Base-by-base conservation (phyloP, 2,797 vertebrate species). In the Macropodus opercularis region DNA sequence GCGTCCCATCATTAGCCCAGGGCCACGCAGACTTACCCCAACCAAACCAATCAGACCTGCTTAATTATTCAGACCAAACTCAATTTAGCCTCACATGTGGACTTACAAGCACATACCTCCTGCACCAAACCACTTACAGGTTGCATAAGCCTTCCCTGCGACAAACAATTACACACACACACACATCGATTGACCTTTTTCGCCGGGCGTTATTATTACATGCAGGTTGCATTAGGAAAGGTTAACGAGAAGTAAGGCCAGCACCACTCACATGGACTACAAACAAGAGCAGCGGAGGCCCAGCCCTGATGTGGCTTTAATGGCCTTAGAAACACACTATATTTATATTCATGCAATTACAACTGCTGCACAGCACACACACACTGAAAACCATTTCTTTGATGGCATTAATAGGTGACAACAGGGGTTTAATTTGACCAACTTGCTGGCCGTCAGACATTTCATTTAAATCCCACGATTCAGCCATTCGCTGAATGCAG, bases 161-260 rank as follows among this genome's bases (percentile, higher is more conserved):
- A 80, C 77, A 87, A 87, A 87, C 79, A 87, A 72, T 81, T 75
- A 79, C 64, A 81, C 77, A 74, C 80, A 63, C 68, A 69, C 70
- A 69, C 36, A 69, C 81, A 89, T 84, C 50, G 80, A 85, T 77
- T 92, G 91, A 92, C 92, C 91, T 92, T 93, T 92, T 72, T 81
- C 10, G 50, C 75, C 54, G 81, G 87, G 79, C 81, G 80, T 90
- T 90, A 92, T 90, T 93, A 92, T 92, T 92, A 90, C 87, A 86
- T 86, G 85, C 84, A 80, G 85, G 70, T 83, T 65, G 63, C 80
- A 90, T 91, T 89, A 88, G 77, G 72, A 92, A 93, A 93, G 91
- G 91, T 93, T 92, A 93, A 93, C 77, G 68, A 92, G 89, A 80
- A 77, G 76, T 62, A 85, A 78, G 71, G 70, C 77, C 74, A 77